A percentile compares a stretch with the other conserved stretches of the same genome.
These are phyloP conservation scores for Nerophis lumbriciformis DNA, from an alignment of 2,113 vertebrate genomes.

Conservation along the genomic window DNA sequence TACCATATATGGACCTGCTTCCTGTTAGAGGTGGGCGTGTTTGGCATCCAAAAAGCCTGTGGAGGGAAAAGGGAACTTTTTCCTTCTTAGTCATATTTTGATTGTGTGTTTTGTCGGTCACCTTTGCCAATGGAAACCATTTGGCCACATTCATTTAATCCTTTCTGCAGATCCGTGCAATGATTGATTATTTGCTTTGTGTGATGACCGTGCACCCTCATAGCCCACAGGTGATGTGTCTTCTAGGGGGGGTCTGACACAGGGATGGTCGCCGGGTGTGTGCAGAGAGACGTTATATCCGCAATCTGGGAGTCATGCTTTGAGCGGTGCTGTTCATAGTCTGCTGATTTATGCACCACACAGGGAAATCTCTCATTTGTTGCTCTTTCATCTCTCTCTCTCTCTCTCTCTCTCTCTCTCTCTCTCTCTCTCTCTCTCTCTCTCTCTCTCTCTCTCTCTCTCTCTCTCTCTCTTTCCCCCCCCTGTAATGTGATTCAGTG, in stretches of 20 bases:
- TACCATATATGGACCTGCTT: conserved; percentile 51
- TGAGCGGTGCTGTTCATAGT: conserved; percentile 68
- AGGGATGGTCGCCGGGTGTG: conserved; percentile 14
- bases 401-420: conserved; percentile 26
- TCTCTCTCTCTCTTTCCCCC: conserved; percentile 38
- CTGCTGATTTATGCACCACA: conserved; percentile 70
- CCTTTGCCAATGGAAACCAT: conserved; percentile 34
- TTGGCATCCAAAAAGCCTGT: conserved; percentile 44
- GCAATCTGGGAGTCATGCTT: conserved; percentile 60
- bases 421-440: conserved; percentile 9
- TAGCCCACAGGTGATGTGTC: conserved; percentile 8
- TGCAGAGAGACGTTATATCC: conserved; percentile 30
- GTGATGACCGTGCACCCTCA: conserved; percentile 12
- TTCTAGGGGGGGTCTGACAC: conserved; percentile 10
- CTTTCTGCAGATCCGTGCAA: neutral
- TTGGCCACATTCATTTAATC: conserved; percentile 21
- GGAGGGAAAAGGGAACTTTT: conserved; percentile 48
- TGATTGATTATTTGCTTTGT: conserved; percentile 29
- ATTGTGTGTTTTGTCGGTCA: conserved; percentile 23
- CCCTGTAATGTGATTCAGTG: conserved; percentile 66
- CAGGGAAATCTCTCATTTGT: conserved; percentile 74
- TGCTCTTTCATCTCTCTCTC: conserved; percentile 66
- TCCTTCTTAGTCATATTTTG: conserved; percentile 42
- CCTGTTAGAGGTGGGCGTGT: conserved; percentile 27
- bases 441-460: conserved; percentile 18